Evolutionary conservation across 2,113 vertebrate genomes (phyloP), one percentile per base, ranked within the genome.

Genomic region (Psilopogon haemacephalus): DNA sequence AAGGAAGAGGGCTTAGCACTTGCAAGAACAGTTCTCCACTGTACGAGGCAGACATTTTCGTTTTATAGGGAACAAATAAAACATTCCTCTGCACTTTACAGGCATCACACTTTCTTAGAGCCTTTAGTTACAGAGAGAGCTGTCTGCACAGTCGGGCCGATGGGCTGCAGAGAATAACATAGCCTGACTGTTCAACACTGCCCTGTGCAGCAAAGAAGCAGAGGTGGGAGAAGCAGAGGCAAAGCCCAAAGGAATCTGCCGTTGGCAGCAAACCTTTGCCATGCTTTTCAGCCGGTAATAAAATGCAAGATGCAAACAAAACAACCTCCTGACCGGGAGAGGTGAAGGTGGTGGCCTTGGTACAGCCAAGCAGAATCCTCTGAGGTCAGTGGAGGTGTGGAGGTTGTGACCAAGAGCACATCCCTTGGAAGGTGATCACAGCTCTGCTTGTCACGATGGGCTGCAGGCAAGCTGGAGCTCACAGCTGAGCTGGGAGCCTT

Each of bases 11-110:
- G 88, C 87, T 95, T 95, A 92, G 94, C 87, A 56, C 87, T 96
- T 96, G 18, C n/a, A 38, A 69, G 94, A 95, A 95, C 88, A 95
- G 91, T 86, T 94, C 73, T 88, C 65, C 67, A 40, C 83, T 93
- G 88, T 94, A 79, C 58, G 0, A 79, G 85, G 58, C 95, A 96
- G 95, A 92, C 95, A 82, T 95, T 96, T 90, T 62, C 60, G 33
- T 95, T 96, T 96, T 95, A 96, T 84, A 92, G 93, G 94, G 83
- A 93, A 92, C 94, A 96, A 96, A 96, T 95, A 96, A 96, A 96
- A 94, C 88, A 91, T 94, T 95, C 95, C 93, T 92, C n/a, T 91
- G 81, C 56, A 88, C 88, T 96, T 95, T 95, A 79, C 90, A 78
- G 94, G 92, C 95, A 15, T 76, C 93, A 83, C 92, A 79, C 90